Percentiles rank a stretch among this genome's conserved stretches.
These are phyloP conservation scores for Lasius fuliginosus DNA, from an alignment of 2,888 invertebrate genomes.

Conservation along the genomic window DNA sequence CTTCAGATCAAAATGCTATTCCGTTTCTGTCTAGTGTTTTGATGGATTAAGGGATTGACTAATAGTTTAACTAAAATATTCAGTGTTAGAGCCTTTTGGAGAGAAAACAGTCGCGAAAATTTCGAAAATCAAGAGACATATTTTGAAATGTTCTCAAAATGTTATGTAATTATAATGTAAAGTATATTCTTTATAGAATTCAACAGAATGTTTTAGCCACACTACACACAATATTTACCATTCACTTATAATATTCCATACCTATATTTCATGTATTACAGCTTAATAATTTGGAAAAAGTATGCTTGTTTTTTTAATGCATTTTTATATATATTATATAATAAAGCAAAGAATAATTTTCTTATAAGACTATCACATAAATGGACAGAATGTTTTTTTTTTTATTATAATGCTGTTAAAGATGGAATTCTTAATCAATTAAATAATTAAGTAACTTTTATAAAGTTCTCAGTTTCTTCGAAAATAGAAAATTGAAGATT, in stretches of 20 bases:
- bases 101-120: not conserved
- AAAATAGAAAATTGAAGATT: conserved; percentile 79
- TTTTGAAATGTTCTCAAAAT: not conserved
- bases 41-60: conserved; percentile 70
- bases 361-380: conserved; percentile 40
- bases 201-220: not conserved
- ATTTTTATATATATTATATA: conserved; percentile 42
- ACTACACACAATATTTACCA: not conserved
- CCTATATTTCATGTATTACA: not conserved
- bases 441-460: conserved; percentile 27
- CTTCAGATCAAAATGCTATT: conserved; percentile 56
- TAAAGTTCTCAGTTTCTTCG: conserved; percentile 63
- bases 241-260: conserved; percentile 1
- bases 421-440: conserved; percentile 4
- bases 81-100: conserved; percentile 56
- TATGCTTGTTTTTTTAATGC: conserved; percentile 46
- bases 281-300: conserved; percentile 56
- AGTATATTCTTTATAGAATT: not conserved
- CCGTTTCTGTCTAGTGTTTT: conserved; percentile 49
- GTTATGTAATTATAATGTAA: not conserved
- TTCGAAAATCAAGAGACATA: not conserved
- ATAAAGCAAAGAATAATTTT: conserved; percentile 51
- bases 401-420: conserved; percentile 43
- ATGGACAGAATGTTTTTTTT: conserved; percentile 15
- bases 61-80: conserved; percentile 64